A percentile compares a stretch with the other conserved stretches of the same genome.
These are phyloP conservation scores for Strix uralensis DNA, from an alignment of 2,113 vertebrate genomes.

Conservation along the genomic window DNA sequence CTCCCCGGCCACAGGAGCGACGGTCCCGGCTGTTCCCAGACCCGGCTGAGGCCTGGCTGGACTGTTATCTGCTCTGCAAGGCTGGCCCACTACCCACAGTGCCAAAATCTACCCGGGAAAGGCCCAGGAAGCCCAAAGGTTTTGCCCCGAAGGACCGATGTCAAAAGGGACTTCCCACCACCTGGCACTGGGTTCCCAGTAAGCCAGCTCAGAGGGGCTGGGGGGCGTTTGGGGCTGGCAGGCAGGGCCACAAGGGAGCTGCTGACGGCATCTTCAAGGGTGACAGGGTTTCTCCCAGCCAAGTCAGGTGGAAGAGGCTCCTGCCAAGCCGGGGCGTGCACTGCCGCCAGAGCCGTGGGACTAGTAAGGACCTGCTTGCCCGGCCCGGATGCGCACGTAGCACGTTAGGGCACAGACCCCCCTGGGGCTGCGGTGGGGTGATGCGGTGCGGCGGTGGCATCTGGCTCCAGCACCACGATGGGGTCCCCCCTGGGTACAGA, in stretches of 20 bases:
- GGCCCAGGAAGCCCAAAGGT: background rate
- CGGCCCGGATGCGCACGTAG: background rate
- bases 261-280: background rate
- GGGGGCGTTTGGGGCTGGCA: background rate
- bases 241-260: background rate
- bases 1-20: rapidly evolving
- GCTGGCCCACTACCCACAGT: background rate
- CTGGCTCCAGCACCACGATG: rapidly evolving
- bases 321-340: rapidly evolving
- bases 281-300: background rate
- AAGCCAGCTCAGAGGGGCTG: background rate
- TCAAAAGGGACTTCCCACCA: background rate
- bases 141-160: rapidly evolving
- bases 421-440: rapidly evolving
- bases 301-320: background rate
- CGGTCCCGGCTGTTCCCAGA: background rate
- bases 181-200: background rate
- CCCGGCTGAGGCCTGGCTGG: background rate
- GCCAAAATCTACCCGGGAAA: background rate
- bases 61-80: background rate
- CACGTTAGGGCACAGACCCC: background rate
- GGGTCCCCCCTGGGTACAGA: background rate
- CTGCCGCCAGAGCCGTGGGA: rapidly evolving
- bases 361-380: background rate
- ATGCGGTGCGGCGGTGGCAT: background rate